Base-by-base conservation (phyloP, 2,888 invertebrate genomes). In the Caenorhabditis sp. region DNA sequence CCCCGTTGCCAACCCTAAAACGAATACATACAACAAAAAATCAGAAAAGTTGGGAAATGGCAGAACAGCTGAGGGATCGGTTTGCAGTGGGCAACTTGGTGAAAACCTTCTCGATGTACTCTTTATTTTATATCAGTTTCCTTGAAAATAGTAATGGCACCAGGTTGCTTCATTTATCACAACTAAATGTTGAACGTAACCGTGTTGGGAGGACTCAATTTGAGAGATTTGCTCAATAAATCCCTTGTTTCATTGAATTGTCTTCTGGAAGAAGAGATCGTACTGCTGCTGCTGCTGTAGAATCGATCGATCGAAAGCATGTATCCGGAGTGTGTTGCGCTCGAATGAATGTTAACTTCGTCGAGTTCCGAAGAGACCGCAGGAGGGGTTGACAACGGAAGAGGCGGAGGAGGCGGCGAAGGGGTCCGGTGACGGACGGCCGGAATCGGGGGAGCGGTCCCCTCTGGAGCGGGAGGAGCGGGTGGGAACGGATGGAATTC, bases 151-250 rank as follows among this genome's bases (percentile, higher is more conserved):
- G n/a, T n/a, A n/a, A n/a, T n/a, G n/a, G n/a, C n/a, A n/a, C n/a
- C n/a, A n/a, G n/a, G n/a, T n/a, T n/a, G n/a, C n/a, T n/a, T n/a
- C n/a, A n/a, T n/a, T n/a, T n/a, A n/a, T n/a, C n/a, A n/a, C 20
- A 24, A 13, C 63, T 27, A 72, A 72, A 72, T 72, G 56, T 72
- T 72, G 50, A 72, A 72, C 26, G 72, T 72, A 45, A 72, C 63
- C 20, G 63, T 63, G 32, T 48, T 63, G 2, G 74, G 74, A 13
- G 74, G 74, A 32, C 74, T 74, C 35, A 74, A 43, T 43, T 68
- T 74, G 43, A 74, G 32, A 6, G 59, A 55, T n/a, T 56, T 66
- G 41, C 74, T 74, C 53, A 74, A 48, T 13, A 74, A 24, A 35
- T 74, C 61, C 8, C 74, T 39, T 1, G 61, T 61, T 20, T 74